A percentile compares a stretch with the other conserved stretches of the same genome.
Conservation (phyloP, 1,140 invertebrate genomes). For the Dendrolimus kikuchii region DNA sequence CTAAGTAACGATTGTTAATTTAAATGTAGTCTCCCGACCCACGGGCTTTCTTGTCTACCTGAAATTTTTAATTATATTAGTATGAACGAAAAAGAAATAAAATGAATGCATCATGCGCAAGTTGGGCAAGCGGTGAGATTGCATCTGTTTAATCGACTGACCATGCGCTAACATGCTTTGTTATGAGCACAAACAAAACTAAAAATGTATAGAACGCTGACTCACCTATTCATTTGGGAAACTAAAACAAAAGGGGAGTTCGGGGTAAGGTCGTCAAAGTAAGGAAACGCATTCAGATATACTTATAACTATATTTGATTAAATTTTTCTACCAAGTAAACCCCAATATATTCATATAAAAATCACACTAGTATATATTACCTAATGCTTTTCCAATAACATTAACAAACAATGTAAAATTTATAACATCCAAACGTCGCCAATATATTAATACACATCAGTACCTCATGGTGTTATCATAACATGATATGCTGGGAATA, state of each 20-base stretch:
- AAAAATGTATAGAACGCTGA: background rate
- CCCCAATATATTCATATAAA: slow-evolving; percentile 71
- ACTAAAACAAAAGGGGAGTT: slow-evolving; percentile 3
- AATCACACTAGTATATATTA: slow-evolving; percentile 63
- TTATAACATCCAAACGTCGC: slow-evolving; percentile 42
- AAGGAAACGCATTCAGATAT: slow-evolving; percentile 39
- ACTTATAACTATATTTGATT: slow-evolving; percentile 64
- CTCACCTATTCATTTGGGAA: slow-evolving; percentile 11
- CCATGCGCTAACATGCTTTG: slow-evolving; percentile 46
- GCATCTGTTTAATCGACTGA: slow-evolving; percentile 8
- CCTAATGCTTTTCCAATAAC: slow-evolving; percentile 56
- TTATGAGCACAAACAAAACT: slow-evolving; percentile 14
- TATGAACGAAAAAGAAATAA: slow-evolving; percentile 59
- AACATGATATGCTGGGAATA: slow-evolving; percentile 59
- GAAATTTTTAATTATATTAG: slow-evolving; percentile 71
- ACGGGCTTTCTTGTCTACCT: slow-evolving; percentile 65
- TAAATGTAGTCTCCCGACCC: slow-evolving; percentile 63
- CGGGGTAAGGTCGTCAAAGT: slow-evolving; percentile 4
- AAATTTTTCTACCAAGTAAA: slow-evolving; percentile 70
- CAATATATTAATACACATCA: slow-evolving; percentile 44
- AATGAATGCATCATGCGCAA: slow-evolving; percentile 36
- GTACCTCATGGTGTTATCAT: slow-evolving; percentile 44
- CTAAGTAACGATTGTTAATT: slow-evolving; percentile 56
- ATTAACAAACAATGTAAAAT: slow-evolving; percentile 67
- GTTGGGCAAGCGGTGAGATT: slow-evolving; percentile 37